These are phyloP conservation scores for Lysandra coridon DNA, from an alignment of 2,888 invertebrate genomes.

Conservation along the genomic window DNA sequence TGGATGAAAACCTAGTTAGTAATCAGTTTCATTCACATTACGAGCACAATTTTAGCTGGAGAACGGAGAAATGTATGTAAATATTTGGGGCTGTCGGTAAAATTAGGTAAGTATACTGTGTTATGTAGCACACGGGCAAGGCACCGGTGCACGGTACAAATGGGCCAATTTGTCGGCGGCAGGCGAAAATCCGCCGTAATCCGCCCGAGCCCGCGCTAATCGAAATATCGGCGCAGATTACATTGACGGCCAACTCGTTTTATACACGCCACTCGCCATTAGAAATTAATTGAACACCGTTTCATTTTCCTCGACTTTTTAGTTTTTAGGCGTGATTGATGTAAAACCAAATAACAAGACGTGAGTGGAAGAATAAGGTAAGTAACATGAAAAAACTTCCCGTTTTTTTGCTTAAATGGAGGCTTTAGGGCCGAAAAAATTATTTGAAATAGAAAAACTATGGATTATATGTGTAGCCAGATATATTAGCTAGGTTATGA, in stretches of 20 bases:
- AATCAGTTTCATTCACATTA: not conserved
- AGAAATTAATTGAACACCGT: slow-evolving; percentile 19
- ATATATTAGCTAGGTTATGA: no score
- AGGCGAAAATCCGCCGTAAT: slow-evolving; percentile 78
- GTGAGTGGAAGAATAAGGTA: no score
- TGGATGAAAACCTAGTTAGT: no score
- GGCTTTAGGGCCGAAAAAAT: no score
- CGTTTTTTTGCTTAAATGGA: no score
- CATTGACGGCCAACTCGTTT: slow-evolving; percentile 54
- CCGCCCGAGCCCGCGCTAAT: slow-evolving; percentile 73
- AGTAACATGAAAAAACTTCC: no score
- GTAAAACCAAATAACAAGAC: no score
- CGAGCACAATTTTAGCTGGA: not conserved
- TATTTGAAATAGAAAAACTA: no score
- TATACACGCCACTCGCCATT: slow-evolving; percentile 33
- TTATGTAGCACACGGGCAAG: slow-evolving; percentile 35
- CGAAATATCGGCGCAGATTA: slow-evolving; percentile 73
- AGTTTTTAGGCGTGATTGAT: not conserved
- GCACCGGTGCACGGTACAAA: slow-evolving; percentile 57
- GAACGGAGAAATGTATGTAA: not conserved
- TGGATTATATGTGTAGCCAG: no score
- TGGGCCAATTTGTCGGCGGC: slow-evolving; percentile 71
- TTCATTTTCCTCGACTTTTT: not conserved
- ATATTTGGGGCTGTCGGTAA: not conserved
- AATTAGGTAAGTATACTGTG: slow-evolving; percentile 9